Evolutionary conservation across 2,797 vertebrate genomes (phyloP).

Genomic region (Coccyzus lansbergi): DNA sequence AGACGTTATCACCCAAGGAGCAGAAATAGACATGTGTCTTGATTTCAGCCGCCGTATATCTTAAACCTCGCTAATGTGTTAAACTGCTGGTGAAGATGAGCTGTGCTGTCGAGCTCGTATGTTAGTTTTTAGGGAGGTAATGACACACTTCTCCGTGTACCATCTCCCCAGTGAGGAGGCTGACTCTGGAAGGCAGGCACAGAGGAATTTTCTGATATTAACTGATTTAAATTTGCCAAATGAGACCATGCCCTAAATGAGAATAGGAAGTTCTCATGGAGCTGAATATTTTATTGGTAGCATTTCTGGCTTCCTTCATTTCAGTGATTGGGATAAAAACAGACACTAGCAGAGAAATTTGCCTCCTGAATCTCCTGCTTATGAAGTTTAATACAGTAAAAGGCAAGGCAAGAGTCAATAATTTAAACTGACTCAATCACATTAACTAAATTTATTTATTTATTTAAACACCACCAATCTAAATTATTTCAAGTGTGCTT

Average conservation of each 20-base stretch:
- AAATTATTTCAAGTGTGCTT: not conserved
- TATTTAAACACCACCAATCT: not conserved
- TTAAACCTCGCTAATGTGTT: not conserved
- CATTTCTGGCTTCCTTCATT: not conserved
- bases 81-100: not conserved
- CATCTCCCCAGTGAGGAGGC: not conserved
- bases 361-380: not conserved
- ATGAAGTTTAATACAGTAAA: not conserved
- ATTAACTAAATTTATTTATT: not conserved
- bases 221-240: not conserved
- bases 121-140: not conserved
- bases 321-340: not conserved
- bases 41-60: not conserved
- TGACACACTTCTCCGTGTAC: not conserved
- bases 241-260: not conserved
- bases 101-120: not conserved
- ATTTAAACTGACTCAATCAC: not conserved
- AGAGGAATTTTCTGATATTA: conserved; percentile 1
- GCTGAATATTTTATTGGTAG: not conserved
- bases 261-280: not conserved
- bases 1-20: not conserved
- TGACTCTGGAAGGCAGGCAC: not conserved
- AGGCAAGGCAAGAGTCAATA: not conserved
- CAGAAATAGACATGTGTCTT: not conserved
- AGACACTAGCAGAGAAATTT: not conserved